A percentile compares a stretch with the other conserved stretches of the same genome.
Conservation (phyloP, 2,113 vertebrate genomes). For the Erinaceus europaeus region DNA sequence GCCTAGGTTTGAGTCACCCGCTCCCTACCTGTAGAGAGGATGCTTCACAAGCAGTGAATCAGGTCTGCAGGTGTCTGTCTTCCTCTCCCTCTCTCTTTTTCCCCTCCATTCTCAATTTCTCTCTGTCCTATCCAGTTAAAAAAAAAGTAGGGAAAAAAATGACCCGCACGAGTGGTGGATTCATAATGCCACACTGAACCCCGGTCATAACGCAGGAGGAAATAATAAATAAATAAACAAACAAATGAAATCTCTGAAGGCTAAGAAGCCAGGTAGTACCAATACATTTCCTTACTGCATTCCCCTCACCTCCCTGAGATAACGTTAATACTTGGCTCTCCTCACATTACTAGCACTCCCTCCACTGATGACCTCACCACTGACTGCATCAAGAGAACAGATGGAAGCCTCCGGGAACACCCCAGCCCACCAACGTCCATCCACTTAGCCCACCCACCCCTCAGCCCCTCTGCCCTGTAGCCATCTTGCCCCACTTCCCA, state of each 20-base stretch:
- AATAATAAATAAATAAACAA: too few relatives aligned
- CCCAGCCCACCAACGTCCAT: background rate
- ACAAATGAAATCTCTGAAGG: constrained; percentile 53
- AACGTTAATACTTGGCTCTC: constrained; percentile 37
- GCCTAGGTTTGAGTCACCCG: too few relatives aligned
- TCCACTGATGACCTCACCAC: constrained; percentile 5
- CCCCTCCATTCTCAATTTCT: too few relatives aligned
- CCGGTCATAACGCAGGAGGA: too few relatives aligned
- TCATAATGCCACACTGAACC: too few relatives aligned
- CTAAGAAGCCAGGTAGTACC: constrained; percentile 20
- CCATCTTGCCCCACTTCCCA: background rate
- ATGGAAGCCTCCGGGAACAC: background rate
- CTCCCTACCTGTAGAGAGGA: too few relatives aligned
- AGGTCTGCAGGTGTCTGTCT: too few relatives aligned
- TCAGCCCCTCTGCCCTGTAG: background rate
- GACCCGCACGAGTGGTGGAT: too few relatives aligned
- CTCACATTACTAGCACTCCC: background rate
- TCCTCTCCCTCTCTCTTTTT: too few relatives aligned
- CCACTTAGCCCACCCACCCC: background rate
- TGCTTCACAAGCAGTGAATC: too few relatives aligned
- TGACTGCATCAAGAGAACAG: background rate
- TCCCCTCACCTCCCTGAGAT: background rate
- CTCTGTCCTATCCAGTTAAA: too few relatives aligned
- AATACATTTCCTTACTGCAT: constrained; percentile 12
- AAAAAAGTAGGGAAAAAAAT: too few relatives aligned